Conservation (phyloP, 2,888 invertebrate genomes). For the Boloria selene region DNA sequence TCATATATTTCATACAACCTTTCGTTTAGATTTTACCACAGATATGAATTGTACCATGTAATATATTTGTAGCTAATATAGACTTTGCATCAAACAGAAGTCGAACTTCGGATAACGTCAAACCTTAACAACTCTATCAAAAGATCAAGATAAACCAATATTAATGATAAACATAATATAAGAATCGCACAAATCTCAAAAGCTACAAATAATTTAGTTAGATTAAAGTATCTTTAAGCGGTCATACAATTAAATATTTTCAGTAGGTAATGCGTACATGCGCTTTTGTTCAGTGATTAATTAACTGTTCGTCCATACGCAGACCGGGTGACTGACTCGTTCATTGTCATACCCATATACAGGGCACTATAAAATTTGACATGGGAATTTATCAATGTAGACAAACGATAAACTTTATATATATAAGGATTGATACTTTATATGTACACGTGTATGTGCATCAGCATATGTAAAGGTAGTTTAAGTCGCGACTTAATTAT, state of each 20-base stretch:
- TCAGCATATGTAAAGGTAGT: neutral
- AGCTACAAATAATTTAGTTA: neutral
- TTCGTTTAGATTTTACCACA: too few species aligned
- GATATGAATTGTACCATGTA: too few species aligned
- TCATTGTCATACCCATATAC: slow-evolving; percentile 22
- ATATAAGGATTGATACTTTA: slow-evolving; percentile 9
- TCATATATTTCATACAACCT: neutral
- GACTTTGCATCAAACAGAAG: too few species aligned
- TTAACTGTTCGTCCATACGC: slow-evolving; percentile 20
- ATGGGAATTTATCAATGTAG: slow-evolving; percentile 14
- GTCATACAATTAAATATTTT: neutral
- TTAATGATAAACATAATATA: too few species aligned
- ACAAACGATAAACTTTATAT: slow-evolving; percentile 7
- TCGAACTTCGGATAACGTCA: too few species aligned
- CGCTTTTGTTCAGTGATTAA: slow-evolving; percentile 15
- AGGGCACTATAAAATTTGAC: slow-evolving; percentile 17
- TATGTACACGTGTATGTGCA: neutral
- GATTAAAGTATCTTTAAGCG: neutral
- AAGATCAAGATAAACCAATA: too few species aligned
- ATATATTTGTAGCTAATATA: too few species aligned
- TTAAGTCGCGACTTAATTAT: slow-evolving; percentile 5
- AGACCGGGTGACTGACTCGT: slow-evolving; percentile 21
- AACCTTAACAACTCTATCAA: too few species aligned
- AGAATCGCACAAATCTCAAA: neutral
- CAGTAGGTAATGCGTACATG: neutral